Evolutionary conservation across 2,888 invertebrate species (phyloP).

Genomic region (Eulithis prunata): DNA sequence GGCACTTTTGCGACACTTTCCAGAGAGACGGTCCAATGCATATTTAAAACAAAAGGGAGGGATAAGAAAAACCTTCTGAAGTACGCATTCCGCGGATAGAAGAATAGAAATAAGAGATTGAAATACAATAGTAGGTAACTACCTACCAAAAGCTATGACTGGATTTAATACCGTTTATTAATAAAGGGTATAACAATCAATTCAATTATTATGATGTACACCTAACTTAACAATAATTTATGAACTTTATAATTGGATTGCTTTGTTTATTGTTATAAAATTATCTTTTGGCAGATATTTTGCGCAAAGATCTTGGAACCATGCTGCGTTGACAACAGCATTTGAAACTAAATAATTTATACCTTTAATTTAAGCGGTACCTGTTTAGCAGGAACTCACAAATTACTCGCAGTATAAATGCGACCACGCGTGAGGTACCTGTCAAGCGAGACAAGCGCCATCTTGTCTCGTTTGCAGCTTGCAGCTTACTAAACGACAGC

Average conservation of each 20-base stretch:
- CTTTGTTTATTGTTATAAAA: no score
- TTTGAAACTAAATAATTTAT: conserved; percentile 2
- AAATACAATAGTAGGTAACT: no score
- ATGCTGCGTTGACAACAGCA: neutral
- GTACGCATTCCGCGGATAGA: conserved; percentile 14
- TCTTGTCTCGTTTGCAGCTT: conserved; percentile 54
- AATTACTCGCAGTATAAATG: conserved; percentile 76
- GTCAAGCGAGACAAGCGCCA: conserved; percentile 71
- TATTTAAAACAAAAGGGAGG: conserved; percentile 72
- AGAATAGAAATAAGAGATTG: neutral
- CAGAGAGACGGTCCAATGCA: conserved; percentile 65
- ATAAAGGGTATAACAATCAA: no score
- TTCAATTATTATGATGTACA: no score
- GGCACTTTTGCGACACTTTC: conserved; percentile 71
- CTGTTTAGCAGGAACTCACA: conserved; percentile 41
- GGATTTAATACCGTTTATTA: no score
- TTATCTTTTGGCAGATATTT: no score
- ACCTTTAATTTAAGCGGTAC: conserved; percentile 2
- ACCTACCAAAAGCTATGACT: no score
- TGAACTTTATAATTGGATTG: no score
- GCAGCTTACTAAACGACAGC: no score
- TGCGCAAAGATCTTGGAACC: neutral
- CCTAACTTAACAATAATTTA: no score
- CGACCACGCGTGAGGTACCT: conserved; percentile 75
- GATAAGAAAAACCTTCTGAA: conserved; percentile 30